Percentiles rank a stretch among this genome's conserved stretches.
Evolutionary conservation across 1,140 invertebrate genomes (phyloP).

Genomic region (Brachionus angularis): DNA sequence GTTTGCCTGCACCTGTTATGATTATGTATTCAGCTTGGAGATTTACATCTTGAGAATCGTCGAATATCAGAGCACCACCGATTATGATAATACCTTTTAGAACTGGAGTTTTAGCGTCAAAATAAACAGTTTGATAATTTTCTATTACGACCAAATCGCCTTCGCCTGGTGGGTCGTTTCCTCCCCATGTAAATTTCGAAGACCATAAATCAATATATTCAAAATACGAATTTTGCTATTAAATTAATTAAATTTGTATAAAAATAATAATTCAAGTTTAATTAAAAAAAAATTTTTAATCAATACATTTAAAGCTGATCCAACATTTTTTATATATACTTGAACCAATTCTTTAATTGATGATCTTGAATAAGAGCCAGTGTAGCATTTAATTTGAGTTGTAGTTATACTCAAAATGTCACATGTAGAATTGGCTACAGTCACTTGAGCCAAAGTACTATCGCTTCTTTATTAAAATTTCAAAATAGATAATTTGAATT

Average conservation of each 20-base stretch:
- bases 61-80: conserved; percentile 45
- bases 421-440: conserved; percentile 23
- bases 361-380: not conserved
- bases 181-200: conserved; percentile 48
- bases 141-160: conserved; percentile 53
- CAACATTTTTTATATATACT: conserved; percentile 14
- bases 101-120: conserved; percentile 51
- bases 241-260: not conserved
- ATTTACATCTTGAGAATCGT: conserved; percentile 45
- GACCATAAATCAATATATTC: conserved; percentile 51
- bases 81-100: conserved; percentile 46
- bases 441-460: not conserved
- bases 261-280: not conserved
- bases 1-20: conserved; percentile 44
- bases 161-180: conserved; percentile 46
- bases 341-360: not conserved
- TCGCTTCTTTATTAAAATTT: not conserved
- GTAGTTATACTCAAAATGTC: not conserved
- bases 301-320: conserved; percentile 9
- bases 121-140: conserved; percentile 49
- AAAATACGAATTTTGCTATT: conserved; percentile 29
- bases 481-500: not conserved
- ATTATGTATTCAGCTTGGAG: conserved; percentile 46
- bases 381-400: not conserved
- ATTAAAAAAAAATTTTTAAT: conserved; percentile 4